Conservation (phyloP, 1,140 invertebrate genomes). For the Coboldia fuscipes region DNA sequence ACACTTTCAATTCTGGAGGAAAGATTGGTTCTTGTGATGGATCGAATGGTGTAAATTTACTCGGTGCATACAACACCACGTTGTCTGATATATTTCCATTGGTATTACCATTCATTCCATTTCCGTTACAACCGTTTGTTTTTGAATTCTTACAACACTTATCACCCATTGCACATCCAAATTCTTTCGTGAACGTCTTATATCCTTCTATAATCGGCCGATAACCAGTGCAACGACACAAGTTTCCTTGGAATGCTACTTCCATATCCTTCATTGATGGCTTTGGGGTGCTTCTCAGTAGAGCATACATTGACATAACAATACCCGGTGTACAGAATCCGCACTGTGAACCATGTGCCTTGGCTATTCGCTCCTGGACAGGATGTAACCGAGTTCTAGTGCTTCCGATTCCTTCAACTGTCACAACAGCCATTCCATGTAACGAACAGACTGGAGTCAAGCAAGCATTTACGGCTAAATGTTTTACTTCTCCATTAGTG, state of each 20-base stretch:
- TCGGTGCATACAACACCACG: slow-evolving; percentile 36
- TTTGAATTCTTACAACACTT: slow-evolving; percentile 14
- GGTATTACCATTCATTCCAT: slow-evolving; percentile 13
- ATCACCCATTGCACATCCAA: slow-evolving; percentile 32
- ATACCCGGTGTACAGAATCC: slow-evolving; percentile 84
- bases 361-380: slow-evolving; percentile 68
- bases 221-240: slow-evolving; percentile 82
- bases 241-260: slow-evolving; percentile 69
- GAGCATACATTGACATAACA: slow-evolving; percentile 84
- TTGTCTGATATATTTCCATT: slow-evolving; percentile 10
- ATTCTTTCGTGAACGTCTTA: slow-evolving; percentile 62
- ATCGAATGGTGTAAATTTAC: slow-evolving; percentile 59
- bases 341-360: slow-evolving; percentile 75
- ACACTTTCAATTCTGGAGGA: slow-evolving; percentile 69
- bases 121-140: no score
- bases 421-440: slow-evolving; percentile 70
- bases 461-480: slow-evolving; percentile 77
- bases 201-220: slow-evolving; percentile 76
- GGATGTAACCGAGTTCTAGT: slow-evolving; percentile 50
- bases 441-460: slow-evolving; percentile 61
- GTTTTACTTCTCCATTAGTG: slow-evolving; percentile 45
- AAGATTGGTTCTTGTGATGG: slow-evolving; percentile 82
- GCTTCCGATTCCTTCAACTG: slow-evolving; percentile 70
- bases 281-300: slow-evolving; percentile 41
- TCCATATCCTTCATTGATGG: slow-evolving; percentile 54